Percentiles rank a stretch among this genome's conserved stretches.
Evolutionary conservation across 1,140 invertebrate genomes (phyloP).

Genomic region (Ceratosolen fusciceps): DNA sequence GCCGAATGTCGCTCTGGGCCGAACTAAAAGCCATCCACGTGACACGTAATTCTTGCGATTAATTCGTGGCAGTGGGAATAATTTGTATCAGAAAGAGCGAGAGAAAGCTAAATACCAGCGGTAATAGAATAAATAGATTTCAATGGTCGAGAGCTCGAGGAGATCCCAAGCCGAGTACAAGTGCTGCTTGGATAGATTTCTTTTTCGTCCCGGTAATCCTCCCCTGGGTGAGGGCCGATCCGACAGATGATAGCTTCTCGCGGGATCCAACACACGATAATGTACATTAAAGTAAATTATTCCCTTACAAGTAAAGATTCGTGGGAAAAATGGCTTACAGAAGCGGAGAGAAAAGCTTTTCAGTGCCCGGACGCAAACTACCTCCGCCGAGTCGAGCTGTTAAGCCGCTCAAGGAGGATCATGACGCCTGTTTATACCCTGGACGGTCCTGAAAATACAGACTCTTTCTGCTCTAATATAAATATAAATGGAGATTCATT

Average conservation of each 20-base stretch:
- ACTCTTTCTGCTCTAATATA: not conserved
- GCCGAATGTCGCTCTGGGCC: too few species aligned
- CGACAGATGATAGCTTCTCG: not conserved
- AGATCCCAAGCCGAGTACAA: too few species aligned
- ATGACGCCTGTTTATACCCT: conserved; percentile 45
- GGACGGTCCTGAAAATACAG: not conserved
- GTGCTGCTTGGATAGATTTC: conserved; percentile 16
- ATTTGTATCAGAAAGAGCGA: too few species aligned
- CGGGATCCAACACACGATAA: not conserved
- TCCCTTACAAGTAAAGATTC: conserved; percentile 33
- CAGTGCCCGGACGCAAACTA: not conserved
- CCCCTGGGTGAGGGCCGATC: not conserved
- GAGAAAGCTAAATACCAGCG: too few species aligned
- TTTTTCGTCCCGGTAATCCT: conserved; percentile 9
- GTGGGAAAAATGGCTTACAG: conserved; percentile 39
- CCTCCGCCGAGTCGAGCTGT: conserved; percentile 38
- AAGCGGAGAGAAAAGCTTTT: conserved; percentile 43
- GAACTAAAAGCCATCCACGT: too few species aligned
- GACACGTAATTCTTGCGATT: too few species aligned
- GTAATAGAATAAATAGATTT: too few species aligned
- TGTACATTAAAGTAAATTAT: conserved; percentile 43
- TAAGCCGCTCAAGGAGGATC: conserved; percentile 59
- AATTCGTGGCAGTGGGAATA: too few species aligned
- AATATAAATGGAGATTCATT: too few species aligned
- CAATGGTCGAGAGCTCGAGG: too few species aligned